Evolutionary conservation across 1,140 invertebrate genomes (phyloP), one percentile per base, ranked within the genome.

Genomic region (Lucilia sericata): DNA sequence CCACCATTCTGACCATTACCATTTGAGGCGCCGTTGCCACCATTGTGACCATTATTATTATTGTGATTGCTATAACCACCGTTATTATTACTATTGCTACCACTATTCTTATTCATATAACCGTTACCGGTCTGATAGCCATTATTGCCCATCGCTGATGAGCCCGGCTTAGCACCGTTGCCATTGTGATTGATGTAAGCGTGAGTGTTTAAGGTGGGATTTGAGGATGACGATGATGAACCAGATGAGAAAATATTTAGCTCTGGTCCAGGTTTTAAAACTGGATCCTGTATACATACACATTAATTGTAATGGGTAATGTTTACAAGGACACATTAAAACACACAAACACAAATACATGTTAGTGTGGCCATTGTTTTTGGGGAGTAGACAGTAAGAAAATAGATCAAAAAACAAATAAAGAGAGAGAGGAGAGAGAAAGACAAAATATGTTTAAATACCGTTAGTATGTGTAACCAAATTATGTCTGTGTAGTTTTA

Each of bases 181-280:
- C 82, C 84, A 65, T 84, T 86, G 84, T 87, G 87, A 86, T 82
- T 85, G 51, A 86, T 86, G 49, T 89, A 90, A 51, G 88, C 88
- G 84, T 87, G 88, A n/a, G 89, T 89, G 82, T 89, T 90, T 74
- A 88, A 87, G 84, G 89, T 88, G 85, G 90, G 90, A 85, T 91
- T 90, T 83, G 85, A 84, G 83, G 85, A 80, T 85, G 65, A 60
- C 5, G 88, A 88, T 86, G 90, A 87, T 85, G 88, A 88, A 84
- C 87, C 89, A 74, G 89, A 87, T 86, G 90, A 87, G 82, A 89
- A 88, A 60, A 91, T 88, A 42, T 88, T 90, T 86, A 90, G 90
- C 84, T 91, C 90, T 1, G 90, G 89, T 49, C 89, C 89, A 49
- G 89, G 89, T 83, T 90, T 91, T 74, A 90, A n/a, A 83, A 85